Conservation (phyloP, 2,113 vertebrate species). For the Charina bottae region DNA sequence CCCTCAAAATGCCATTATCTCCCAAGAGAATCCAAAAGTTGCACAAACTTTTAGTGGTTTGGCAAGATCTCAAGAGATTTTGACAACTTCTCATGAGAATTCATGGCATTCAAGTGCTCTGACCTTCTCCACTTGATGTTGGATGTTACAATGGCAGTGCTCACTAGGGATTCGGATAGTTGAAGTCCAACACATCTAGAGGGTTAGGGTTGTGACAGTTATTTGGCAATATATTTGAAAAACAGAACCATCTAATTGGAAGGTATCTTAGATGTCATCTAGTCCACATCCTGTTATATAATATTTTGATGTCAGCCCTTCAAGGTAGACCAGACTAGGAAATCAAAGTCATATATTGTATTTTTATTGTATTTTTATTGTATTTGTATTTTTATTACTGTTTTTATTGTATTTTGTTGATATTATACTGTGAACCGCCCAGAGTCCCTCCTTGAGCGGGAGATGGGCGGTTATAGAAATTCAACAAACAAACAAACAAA, state of each 20-base stretch:
- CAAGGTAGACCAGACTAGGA: neutral
- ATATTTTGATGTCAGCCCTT: neutral
- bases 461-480: too few species aligned
- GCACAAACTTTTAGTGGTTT: neutral
- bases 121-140: neutral
- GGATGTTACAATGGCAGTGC: neutral
- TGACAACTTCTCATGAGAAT: neutral
- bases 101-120: neutral
- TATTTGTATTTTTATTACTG: too few species aligned
- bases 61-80: neutral
- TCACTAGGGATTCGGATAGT: neutral
- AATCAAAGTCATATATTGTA: too few species aligned
- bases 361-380: too few species aligned
- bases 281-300: neutral
- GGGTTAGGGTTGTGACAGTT: neutral
- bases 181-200: neutral
- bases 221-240: neutral
- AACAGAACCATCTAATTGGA: neutral
- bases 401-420: too few species aligned
- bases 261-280: neutral
- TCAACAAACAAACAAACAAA: too few species aligned
- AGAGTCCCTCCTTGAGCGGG: too few species aligned
- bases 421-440: too few species aligned
- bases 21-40: neutral
- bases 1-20: neutral